phyloP scores from a whole-genome alignment of 2,888 invertebrate species.

The Amiota communis region DNA sequence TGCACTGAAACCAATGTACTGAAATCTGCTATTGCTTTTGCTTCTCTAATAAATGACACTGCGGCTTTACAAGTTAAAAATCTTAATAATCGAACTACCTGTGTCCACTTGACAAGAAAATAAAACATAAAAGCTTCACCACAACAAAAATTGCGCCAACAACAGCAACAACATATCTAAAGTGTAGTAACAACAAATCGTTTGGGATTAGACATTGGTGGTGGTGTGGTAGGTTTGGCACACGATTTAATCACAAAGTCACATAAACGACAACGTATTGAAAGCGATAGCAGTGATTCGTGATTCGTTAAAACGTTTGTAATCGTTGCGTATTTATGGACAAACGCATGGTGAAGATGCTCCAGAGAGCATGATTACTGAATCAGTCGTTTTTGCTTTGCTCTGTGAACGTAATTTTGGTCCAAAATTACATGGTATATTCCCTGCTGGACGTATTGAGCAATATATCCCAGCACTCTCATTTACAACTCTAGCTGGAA shows the following conservation, averaged over 20 bases:
- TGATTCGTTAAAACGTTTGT: conserved; percentile 53
- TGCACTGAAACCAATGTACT: too few species aligned
- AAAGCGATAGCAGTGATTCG: conserved; percentile 58
- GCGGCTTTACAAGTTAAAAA: too few species aligned
- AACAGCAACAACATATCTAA: conserved; percentile 12
- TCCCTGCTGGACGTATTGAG: conserved; percentile 96
- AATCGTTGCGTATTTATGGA: conserved; percentile 88
- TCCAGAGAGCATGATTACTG: conserved; percentile 92
- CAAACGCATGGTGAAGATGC: conserved; percentile 93
- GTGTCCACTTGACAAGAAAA: too few species aligned
- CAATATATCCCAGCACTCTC: conserved; percentile 95
- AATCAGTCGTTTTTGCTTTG: conserved; percentile 97
- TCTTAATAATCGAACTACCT: too few species aligned
- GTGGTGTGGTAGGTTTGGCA: conserved; percentile 47
- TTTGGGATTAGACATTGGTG: conserved; percentile 32
- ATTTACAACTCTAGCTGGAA: conserved; percentile 86
- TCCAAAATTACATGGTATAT: conserved; percentile 95
- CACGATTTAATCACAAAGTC: conserved; percentile 46
- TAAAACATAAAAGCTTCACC: too few species aligned
- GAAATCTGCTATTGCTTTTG: too few species aligned
- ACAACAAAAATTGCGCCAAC: conserved; percentile 19
- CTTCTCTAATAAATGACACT: too few species aligned
- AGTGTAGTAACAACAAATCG: conserved; percentile 28
- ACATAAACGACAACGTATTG: conserved; percentile 64
- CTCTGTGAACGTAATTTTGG: conserved; percentile 94